Base-by-base conservation (phyloP, 1,140 invertebrate species). In the Ostrea edulis region DNA sequence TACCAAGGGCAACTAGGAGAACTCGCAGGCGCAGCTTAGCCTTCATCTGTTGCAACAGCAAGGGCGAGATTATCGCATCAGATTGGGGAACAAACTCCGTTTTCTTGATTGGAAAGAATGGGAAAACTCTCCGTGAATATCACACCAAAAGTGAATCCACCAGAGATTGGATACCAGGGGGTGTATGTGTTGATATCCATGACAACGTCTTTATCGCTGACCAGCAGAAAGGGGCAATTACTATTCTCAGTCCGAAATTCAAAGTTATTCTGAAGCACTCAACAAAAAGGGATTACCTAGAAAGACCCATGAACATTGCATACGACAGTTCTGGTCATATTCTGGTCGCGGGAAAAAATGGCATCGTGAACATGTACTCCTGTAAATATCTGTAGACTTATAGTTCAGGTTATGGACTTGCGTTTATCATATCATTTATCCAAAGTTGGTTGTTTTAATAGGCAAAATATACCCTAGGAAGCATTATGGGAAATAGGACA, bases 61-160 rank as follows among this genome's bases (percentile, higher is more conserved):
- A 62, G 9, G 87, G 87, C 4, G 87, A 88, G 17, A 25, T 88
- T 22, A 84, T 88, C 17, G 87, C 44, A 25, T 77, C 84, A 12
- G 87, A 88, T 51, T 88, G 87, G 87, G 87, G 87, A 20, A 88
- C 87, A 25, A 88, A 88, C 54, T 55, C 87, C 51, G 44, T 88
- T 44, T 54, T 85, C 84, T 65, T 88, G 17, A 77, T 88, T 22
- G 87, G 54, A 8, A 58, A 20, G 22, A 53, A 88, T 8, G 83
- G 83, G 12, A 85, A 88, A 51, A n/a, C 84, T 35, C 54, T 68
- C n/a, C 9, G 55, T 8, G 84, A 85, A 58, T 88, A 85, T 54
- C 84, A 52, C 8, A 68, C 17, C 11, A 77, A 81, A 82, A 68
- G 58, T 0, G 44, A 71, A 54, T 81, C 52, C 55, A 51, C 87